Conservation (phyloP, 2,113 vertebrate genomes). For the Pimephales promelas region DNA sequence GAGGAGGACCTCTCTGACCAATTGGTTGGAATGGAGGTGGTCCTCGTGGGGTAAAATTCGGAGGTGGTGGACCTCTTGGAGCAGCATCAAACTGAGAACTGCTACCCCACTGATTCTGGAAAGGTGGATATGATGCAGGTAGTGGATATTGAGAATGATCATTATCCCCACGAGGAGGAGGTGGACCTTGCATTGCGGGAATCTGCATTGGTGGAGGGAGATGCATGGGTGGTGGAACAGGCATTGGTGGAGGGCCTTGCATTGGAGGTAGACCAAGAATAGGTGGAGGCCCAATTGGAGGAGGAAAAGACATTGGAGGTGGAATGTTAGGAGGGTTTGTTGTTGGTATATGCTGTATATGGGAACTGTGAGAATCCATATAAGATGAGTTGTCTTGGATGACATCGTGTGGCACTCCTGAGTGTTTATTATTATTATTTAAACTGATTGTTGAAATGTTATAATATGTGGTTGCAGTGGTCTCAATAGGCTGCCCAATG, state of each 20-base stretch:
- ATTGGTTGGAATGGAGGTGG: constrained; percentile 69
- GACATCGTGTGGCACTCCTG: constrained; percentile 70
- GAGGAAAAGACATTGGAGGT: constrained; percentile 70
- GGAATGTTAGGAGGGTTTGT: constrained; percentile 67
- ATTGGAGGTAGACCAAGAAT: constrained; percentile 70
- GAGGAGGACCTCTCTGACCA: constrained; percentile 68
- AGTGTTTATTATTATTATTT: no score
- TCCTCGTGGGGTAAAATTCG: constrained; percentile 75
- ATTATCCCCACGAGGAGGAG: constrained; percentile 66
- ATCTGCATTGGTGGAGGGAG: constrained; percentile 66
- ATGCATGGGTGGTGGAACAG: constrained; percentile 62
- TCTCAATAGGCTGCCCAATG: constrained; percentile 65
- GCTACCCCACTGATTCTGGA: constrained; percentile 74
- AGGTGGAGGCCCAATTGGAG: constrained; percentile 58
- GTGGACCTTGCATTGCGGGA: constrained; percentile 70
- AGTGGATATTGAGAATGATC: constrained; percentile 68
- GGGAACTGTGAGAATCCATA: constrained; percentile 67
- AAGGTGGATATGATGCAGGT: constrained; percentile 69
- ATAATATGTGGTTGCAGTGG: constrained; percentile 59
- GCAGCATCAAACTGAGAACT: constrained; percentile 63
- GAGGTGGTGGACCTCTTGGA: constrained; percentile 70
- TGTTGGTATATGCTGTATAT: constrained; percentile 64
- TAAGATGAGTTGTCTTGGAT: constrained; percentile 45
- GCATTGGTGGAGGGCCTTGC: constrained; percentile 58
- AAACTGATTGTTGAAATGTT: constrained; percentile 60